Base-by-base conservation (phyloP, 2,888 invertebrate species). In the Tetranychus piercei region DNA sequence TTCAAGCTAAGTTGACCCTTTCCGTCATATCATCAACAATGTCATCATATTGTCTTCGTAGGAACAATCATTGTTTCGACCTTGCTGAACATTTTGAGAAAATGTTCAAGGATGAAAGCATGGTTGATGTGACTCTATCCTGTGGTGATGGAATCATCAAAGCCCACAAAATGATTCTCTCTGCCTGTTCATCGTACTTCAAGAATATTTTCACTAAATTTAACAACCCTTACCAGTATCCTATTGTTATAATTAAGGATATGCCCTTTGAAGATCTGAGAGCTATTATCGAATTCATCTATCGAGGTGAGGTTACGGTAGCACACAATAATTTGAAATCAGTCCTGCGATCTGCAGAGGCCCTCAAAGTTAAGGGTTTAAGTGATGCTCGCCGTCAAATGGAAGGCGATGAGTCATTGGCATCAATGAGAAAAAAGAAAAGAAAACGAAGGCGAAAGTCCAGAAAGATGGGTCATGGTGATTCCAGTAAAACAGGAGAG, bases 171-270 rank as follows among this genome's bases (percentile, higher is more conserved):
- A 72, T 74, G 67, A 45, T 76, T 6, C 72, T 76, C 15, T 74
- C 76, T 2, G 74, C 74, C 9, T 70, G 64, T 23, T 74, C 74
- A 72, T 44, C 72, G 18, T 76, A 74, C 70, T 76, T 76, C 22
- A 44, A 23, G 1, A 66, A 71, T 22, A 65, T 76, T 1, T 76
- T 76, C 55, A 34, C 67, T 15, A 71, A 73, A 72, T 65, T 76
- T 20, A 55, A 69, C 18, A 70, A 23, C 20, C 44, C 67, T 23
- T 69, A 34, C 22, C 69, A 76, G 20, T 74, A 76, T 74, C 76
- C 76, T 18, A 74, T 76, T 23, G 66, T 76, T n/a, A 72, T 74
- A 23, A 55, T 76, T 22, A 76, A 74, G 74, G 76, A 74, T 44
- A 74, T 74, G 76, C 70, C 74, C 7, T 72, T 72, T 22, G 43